Percentiles rank a stretch among this genome's conserved stretches.
Evolutionary conservation across 2,797 vertebrate species (phyloP).

Genomic region (Pyrocephalus nanus): DNA sequence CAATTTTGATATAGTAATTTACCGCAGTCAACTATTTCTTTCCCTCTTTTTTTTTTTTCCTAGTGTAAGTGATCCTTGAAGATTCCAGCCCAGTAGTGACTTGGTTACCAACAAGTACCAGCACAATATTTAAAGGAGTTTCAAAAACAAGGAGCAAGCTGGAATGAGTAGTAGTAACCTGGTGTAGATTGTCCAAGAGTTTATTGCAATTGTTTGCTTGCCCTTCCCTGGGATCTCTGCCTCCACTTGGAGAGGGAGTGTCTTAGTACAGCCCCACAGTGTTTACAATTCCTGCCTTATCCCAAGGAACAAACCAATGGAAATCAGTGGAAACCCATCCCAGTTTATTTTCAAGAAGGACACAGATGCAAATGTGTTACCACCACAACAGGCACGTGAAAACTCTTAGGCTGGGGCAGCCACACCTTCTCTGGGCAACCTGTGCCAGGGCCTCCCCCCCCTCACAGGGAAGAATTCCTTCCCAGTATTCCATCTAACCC

Average conservation of each 20-base stretch:
- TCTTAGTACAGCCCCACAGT: background rate
- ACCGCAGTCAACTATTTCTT: background rate
- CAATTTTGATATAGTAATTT: background rate
- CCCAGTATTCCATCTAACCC: background rate
- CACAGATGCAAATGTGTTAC: background rate
- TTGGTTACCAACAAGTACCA: background rate
- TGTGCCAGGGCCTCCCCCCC: background rate
- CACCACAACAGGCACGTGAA: background rate
- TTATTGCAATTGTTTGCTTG: background rate
- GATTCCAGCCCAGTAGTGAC: background rate
- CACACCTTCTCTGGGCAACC: too few relatives aligned
- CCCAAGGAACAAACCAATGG: background rate
- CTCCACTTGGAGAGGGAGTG: background rate
- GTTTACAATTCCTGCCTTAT: too few relatives aligned
- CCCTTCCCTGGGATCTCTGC: background rate
- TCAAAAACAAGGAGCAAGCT: background rate
- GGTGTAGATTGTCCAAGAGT: too few relatives aligned
- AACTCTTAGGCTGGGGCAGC: background rate
- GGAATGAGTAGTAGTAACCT: background rate
- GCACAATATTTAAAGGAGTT: background rate
- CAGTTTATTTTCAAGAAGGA: background rate
- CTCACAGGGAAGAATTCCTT: background rate
- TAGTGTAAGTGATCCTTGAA: background rate
- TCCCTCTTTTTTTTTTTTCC: background rate
- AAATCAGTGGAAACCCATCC: background rate